These are phyloP conservation scores for Pseudomugil tenellus DNA, from an alignment of 2,797 vertebrate species.

Conservation along the genomic window DNA sequence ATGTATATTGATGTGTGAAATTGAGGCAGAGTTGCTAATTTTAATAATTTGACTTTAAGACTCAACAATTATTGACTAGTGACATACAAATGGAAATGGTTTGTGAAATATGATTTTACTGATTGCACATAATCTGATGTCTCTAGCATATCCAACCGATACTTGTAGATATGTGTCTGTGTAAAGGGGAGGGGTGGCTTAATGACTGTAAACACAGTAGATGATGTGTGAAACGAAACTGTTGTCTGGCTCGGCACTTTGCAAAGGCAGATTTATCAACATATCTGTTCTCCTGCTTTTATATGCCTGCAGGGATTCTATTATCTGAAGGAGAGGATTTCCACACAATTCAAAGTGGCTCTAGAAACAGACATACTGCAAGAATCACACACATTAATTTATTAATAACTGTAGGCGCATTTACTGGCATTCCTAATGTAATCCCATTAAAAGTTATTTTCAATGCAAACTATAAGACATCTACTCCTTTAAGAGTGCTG, in stretches of 20 bases:
- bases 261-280: conserved; percentile 1
- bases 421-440: not conserved
- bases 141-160: not conserved
- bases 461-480: not conserved
- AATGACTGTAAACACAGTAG: not conserved
- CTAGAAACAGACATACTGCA: not conserved
- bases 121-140: not conserved
- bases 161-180: not conserved
- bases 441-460: not conserved
- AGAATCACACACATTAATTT: not conserved
- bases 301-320: not conserved
- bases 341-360: not conserved
- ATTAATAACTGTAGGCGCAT: not conserved
- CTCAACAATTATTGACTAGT: not conserved
- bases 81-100: too few species aligned
- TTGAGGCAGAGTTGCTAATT: too few species aligned
- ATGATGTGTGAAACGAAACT: not conserved
- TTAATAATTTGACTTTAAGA: too few species aligned
- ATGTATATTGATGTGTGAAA: too few species aligned
- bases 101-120: not conserved
- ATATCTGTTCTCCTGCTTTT: not conserved
- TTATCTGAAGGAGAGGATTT: not conserved
- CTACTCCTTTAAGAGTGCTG: not conserved
- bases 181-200: not conserved
- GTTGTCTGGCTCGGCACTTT: not conserved